Percentiles rank a stretch among this genome's conserved stretches.
Evolutionary conservation across 2,113 vertebrate genomes (phyloP).

Genomic region (Isurus oxyrinchus): DNA sequence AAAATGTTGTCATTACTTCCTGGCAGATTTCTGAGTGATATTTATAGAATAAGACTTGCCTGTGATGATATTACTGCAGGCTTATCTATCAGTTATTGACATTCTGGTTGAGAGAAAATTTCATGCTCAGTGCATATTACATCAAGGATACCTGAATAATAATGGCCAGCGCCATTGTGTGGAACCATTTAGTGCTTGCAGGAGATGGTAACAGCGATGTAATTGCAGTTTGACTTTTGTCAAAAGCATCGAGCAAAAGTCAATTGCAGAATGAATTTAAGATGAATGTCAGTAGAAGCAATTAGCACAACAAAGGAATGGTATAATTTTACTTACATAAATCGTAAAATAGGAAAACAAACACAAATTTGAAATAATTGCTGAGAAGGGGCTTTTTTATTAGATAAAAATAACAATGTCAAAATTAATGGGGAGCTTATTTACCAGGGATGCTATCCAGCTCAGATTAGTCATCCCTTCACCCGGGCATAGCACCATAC

Average conservation of each 20-base stretch:
- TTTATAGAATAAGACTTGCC: background rate
- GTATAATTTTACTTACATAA: background rate
- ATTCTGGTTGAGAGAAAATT: background rate
- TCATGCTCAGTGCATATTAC: background rate
- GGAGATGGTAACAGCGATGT: background rate
- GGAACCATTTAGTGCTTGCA: background rate
- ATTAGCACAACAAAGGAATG: background rate
- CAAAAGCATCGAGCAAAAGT: background rate
- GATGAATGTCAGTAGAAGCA: background rate
- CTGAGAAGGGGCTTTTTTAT: background rate
- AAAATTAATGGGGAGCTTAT: background rate
- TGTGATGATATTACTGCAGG: background rate
- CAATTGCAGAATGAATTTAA: background rate
- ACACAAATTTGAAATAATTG: background rate
- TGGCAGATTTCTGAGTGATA: background rate
- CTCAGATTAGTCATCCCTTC: background rate
- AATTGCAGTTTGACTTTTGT: conserved; percentile 29
- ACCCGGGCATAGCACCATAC: background rate
- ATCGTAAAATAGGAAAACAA: background rate
- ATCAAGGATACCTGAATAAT: background rate
- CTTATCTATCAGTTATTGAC: background rate
- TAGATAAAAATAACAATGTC: background rate
- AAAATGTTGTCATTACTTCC: background rate
- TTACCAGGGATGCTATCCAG: background rate
- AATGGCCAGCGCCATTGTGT: background rate